Percentiles rank a stretch among this genome's conserved stretches.
These are phyloP conservation scores for Baronia brevicornis DNA, from an alignment of 2,888 invertebrate species.

Conservation along the genomic window DNA sequence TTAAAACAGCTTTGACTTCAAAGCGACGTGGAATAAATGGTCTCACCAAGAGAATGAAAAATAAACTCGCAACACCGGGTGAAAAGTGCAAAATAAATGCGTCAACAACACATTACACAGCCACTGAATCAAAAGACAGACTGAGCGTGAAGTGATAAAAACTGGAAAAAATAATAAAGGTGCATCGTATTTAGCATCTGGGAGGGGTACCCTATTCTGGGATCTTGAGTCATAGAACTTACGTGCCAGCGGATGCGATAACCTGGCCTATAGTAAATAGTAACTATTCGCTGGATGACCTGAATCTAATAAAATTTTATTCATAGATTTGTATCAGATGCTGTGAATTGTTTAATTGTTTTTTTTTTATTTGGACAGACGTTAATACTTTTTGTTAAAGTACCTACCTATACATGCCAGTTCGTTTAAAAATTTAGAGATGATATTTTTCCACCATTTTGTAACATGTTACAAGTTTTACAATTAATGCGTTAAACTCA, in stretches of 20 bases:
- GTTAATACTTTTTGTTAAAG: no score
- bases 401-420: no score
- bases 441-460: no score
- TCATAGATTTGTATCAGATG: no score
- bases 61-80: conserved; percentile 53
- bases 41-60: conserved; percentile 61
- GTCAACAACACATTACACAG: conserved; percentile 68
- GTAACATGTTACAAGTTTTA: no score
- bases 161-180: conserved; percentile 67
- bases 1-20: conserved; percentile 72
- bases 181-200: conserved; percentile 32
- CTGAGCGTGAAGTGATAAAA: conserved; percentile 70
- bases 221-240: conserved; percentile 31
- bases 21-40: conserved; percentile 62
- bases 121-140: conserved; percentile 72
- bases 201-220: conserved; percentile 58
- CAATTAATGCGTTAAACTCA: no score
- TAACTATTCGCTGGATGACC: conserved; percentile 8
- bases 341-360: no score
- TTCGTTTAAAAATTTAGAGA: no score
- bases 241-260: conserved; percentile 13
- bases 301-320: conserved; percentile 9
- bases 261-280: conserved; percentile 5
- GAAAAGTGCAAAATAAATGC: conserved; percentile 71
- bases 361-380: no score